Percentiles rank a stretch among this genome's conserved stretches.
Conservation (phyloP, 2,797 vertebrate genomes). For the Pantherophis vulpinus region DNA sequence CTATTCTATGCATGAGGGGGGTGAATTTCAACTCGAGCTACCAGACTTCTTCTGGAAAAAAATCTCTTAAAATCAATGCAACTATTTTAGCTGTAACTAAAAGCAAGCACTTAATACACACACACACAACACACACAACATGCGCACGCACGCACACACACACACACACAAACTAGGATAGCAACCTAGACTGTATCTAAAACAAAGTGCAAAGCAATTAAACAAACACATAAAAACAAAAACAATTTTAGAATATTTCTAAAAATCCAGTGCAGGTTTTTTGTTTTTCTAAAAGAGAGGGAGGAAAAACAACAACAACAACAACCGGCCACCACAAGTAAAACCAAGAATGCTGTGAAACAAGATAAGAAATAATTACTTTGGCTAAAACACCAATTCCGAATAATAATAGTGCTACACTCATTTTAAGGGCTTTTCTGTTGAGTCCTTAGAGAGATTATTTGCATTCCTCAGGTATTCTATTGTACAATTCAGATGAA, state of each 20-base stretch:
- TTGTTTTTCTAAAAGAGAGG: slow-evolving; percentile 58
- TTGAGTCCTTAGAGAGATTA: slow-evolving; percentile 89
- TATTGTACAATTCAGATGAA: slow-evolving; percentile 92
- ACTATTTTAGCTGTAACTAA: background rate
- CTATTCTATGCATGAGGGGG: too few species aligned
- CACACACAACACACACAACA: slow-evolving; percentile 19
- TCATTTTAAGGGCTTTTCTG: slow-evolving; percentile 87
- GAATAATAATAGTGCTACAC: slow-evolving; percentile 86
- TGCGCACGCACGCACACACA: background rate
- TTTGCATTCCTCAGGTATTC: slow-evolving; percentile 99
- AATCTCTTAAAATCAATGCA: background rate
- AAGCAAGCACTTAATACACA: slow-evolving; percentile 8
- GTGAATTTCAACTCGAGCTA: slow-evolving; percentile 16
- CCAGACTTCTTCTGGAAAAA: slow-evolving; percentile 31
- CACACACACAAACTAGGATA: background rate
- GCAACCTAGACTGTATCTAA: background rate
- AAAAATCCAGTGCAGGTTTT: slow-evolving; percentile 52
- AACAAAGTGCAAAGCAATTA: slow-evolving; percentile 27
- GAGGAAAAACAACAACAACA: too few species aligned
- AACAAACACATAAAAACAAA: slow-evolving; percentile 54
- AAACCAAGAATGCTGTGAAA: slow-evolving; percentile 70
- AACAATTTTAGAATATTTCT: slow-evolving; percentile 36
- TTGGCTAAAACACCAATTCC: slow-evolving; percentile 75
- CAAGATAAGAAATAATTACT: slow-evolving; percentile 78
- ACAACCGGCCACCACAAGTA: slow-evolving; percentile 62